Conservation (phyloP, 2,797 vertebrate species). For the Schizopygopsis pylzovi region DNA sequence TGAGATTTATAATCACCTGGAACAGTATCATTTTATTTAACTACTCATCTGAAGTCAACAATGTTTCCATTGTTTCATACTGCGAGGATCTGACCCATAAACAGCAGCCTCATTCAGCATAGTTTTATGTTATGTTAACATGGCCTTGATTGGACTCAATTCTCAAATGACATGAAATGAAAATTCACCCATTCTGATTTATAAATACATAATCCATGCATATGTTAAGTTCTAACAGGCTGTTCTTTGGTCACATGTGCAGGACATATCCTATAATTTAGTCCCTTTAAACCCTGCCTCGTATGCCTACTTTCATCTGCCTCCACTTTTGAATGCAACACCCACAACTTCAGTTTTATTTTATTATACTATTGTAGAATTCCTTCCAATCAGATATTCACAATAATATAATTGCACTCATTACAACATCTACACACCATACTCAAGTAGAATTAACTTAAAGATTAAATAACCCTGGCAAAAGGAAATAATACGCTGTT, state of each 20-base stretch:
- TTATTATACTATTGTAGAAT: slow-evolving; percentile 31
- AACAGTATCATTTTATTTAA: neutral
- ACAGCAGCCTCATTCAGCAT: neutral
- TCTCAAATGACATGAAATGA: neutral
- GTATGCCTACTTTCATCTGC: neutral
- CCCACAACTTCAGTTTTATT: neutral
- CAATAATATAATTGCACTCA: neutral
- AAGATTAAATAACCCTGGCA: neutral
- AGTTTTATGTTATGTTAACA: neutral
- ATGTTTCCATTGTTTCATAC: neutral
- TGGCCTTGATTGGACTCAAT: neutral
- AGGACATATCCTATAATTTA: neutral
- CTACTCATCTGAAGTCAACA: neutral
- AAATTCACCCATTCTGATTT: neutral
- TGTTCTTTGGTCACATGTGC: neutral
- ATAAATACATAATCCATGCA: neutral
- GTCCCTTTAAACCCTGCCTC: neutral
- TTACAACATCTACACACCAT: slow-evolving; percentile 10
- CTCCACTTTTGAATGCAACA: neutral
- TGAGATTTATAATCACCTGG: neutral
- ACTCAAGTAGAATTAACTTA: neutral
- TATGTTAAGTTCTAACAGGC: neutral
- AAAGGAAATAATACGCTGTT: slow-evolving; percentile 24
- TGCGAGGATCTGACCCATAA: neutral
- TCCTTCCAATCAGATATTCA: slow-evolving; percentile 25